Conservation (phyloP, 2,797 vertebrate species). For the Peromyscus eremicus region DNA sequence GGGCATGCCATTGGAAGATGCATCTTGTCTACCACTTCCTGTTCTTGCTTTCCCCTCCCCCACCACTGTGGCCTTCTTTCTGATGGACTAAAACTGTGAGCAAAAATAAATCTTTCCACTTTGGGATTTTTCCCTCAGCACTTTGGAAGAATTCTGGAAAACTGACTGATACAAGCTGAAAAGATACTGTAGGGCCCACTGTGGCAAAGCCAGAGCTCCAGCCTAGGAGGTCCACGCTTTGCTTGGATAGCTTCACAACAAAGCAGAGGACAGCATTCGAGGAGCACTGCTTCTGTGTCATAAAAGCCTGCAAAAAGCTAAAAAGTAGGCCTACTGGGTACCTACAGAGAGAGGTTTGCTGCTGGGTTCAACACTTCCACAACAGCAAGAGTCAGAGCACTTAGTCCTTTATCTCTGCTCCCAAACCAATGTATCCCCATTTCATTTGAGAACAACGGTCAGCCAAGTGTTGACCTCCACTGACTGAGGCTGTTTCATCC, state of each 20-base stretch:
- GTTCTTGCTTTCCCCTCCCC: background rate
- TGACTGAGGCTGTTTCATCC: background rate
- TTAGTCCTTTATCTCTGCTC: background rate
- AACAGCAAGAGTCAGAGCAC: background rate
- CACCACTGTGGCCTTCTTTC: background rate
- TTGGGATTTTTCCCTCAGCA: background rate
- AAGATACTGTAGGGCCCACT: background rate
- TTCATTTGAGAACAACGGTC: conserved; percentile 5
- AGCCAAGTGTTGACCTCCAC: background rate
- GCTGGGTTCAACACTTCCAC: background rate
- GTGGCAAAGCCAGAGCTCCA: background rate
- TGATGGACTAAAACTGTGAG: background rate
- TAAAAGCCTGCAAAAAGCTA: background rate
- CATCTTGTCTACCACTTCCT: background rate
- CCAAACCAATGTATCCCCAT: background rate
- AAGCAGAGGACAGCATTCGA: background rate
- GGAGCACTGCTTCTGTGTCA: background rate
- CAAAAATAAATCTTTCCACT: background rate
- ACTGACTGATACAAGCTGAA: background rate
- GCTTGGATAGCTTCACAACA: background rate
- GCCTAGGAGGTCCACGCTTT: background rate
- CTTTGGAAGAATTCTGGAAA: background rate
- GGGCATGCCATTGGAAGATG: background rate
- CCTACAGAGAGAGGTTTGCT: background rate
- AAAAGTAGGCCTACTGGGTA: background rate